Conservation (phyloP, 2,113 vertebrate genomes). For the Rousettus leschenaultii region DNA sequence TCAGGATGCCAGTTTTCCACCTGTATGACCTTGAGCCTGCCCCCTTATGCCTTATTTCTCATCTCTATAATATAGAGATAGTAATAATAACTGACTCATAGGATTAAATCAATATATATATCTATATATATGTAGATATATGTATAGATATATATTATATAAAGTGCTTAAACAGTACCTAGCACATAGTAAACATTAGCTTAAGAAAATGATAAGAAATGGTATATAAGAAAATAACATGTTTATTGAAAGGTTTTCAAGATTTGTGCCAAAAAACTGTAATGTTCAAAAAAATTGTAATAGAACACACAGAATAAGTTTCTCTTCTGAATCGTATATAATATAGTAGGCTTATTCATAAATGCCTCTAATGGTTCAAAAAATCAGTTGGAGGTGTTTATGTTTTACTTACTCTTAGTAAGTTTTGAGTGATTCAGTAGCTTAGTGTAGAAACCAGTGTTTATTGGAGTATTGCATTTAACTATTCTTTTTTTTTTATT, state of each 20-base stretch:
- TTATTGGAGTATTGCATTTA: background rate
- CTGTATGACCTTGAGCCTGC: background rate
- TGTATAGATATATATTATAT: background rate
- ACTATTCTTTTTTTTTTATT: background rate
- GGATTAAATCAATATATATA: background rate
- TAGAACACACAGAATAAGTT: background rate
- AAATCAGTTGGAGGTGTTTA: background rate
- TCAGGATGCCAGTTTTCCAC: background rate
- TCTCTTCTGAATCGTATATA: background rate
- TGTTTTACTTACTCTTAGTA: background rate
- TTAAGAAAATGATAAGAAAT: background rate
- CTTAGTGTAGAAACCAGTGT: background rate
- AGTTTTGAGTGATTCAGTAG: background rate
- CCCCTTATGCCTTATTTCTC: background rate
- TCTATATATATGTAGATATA: no score
- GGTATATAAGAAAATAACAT: background rate
- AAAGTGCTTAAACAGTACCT: background rate
- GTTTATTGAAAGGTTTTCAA: background rate
- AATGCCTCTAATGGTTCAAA: background rate
- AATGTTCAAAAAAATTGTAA: background rate
- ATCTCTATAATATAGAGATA: background rate
- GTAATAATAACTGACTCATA: background rate
- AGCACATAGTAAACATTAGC: conserved; percentile 7
- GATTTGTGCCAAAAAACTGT: background rate
- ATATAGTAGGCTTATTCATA: background rate